A percentile compares a stretch with the other conserved stretches of the same genome.
These are phyloP conservation scores for Gallinago undulata DNA, from an alignment of 2,113 vertebrate species.

Conservation along the genomic window DNA sequence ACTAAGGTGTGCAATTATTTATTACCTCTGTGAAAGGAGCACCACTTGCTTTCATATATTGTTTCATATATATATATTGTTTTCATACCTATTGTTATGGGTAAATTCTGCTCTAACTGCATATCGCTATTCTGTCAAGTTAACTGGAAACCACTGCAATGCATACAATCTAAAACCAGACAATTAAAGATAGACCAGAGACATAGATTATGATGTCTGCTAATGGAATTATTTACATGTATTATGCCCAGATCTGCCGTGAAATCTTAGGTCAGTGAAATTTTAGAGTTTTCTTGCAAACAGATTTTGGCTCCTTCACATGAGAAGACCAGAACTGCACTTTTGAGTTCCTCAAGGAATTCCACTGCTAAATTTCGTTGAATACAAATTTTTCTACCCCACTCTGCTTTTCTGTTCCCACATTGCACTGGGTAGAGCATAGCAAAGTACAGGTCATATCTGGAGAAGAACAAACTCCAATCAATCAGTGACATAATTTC, in stretches of 20 bases:
- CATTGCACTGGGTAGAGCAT: not conserved
- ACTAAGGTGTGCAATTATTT: not conserved
- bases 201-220: not conserved
- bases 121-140: not conserved
- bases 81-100: not conserved
- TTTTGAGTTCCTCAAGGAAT: not conserved
- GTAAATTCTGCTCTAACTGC: not conserved
- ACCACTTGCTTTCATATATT: not conserved
- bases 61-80: no score
- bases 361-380: not conserved
- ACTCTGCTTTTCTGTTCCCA: not conserved
- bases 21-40: not conserved
- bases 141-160: not conserved
- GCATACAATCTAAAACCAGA: not conserved
- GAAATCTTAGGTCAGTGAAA: not conserved
- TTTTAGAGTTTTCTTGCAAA: not conserved
- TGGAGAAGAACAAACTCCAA: not conserved
- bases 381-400: not conserved
- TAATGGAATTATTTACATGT: not conserved
- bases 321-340: not conserved
- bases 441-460: not conserved
- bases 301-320: not conserved
- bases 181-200: not conserved
- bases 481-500: not conserved
- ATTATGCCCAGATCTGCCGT: not conserved